Evolutionary conservation across 2,888 invertebrate genomes (phyloP), one percentile per base, ranked within the genome.

Genomic region (Andrena camellia): DNA sequence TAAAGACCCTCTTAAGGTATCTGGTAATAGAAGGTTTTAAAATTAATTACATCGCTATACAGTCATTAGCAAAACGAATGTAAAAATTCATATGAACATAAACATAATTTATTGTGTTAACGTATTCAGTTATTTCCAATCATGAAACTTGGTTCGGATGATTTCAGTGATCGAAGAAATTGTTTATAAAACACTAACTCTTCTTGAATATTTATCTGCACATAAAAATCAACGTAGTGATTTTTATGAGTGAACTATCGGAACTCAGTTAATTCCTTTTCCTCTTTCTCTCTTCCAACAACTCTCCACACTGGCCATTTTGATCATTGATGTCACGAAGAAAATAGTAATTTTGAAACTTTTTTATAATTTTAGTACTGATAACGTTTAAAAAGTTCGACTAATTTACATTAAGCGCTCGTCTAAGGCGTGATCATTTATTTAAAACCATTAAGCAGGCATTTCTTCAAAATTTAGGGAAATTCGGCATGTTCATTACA

Each of bases 401-500:
- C 50, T 50, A 50, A 52, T n/a, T 52, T 52, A 33, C 8, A 8
- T 8, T 33, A 33, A 33, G 8, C 33, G 8, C 33, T 33, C 8
- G 33, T 7, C 8, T 33, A 33, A 33, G 7, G 31, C 31, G 31
- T 1, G 31, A 31, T 31, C 6, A 31, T 31, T 31, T 31, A 33
- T 33, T 7, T 33, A 33, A 33, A 33, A 8, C 33, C 33, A 7
- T 33, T 33, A 8, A 7, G 31, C 7, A 31, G 33, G 33, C 52
- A 20, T 52, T 52, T 52, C 20, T 52, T 20, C 35, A 54, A 69
- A 64, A 31, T 20, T 29, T 20, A 20, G 20, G 26, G 23, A 33
- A 63, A 66, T 64, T 66, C 13, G 23, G 57, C 31, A 23, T 17
- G 6, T 68, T 20, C 63, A 57, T 62, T 63, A 17, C n/a, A 50